Evolutionary conservation across 35 echinoderm and acorn worm species (phyloP).

Genomic region (Heliocidaris tuberculata): DNA sequence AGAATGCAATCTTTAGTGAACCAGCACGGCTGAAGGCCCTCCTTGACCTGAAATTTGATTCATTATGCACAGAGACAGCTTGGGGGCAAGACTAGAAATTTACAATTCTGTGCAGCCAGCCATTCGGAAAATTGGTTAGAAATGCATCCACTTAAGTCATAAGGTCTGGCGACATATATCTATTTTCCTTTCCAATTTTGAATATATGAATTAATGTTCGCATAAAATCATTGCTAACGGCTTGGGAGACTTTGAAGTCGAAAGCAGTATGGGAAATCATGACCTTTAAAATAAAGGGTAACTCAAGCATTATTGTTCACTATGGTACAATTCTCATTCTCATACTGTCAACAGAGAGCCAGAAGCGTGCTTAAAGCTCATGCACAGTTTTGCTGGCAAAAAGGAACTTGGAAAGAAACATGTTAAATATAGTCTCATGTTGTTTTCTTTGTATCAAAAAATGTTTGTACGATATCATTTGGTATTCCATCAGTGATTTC

Average conservation of each 20-base stretch:
- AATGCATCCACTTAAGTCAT: background rate
- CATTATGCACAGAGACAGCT: background rate
- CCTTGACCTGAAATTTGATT: background rate
- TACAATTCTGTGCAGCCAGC: background rate
- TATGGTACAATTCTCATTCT: background rate
- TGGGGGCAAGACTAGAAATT: background rate
- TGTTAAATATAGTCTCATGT: too few relatives aligned
- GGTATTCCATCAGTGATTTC: too few relatives aligned
- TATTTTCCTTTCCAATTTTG: background rate
- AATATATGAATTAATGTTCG: background rate
- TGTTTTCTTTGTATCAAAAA: too few relatives aligned
- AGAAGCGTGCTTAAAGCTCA: too few relatives aligned
- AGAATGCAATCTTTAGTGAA: background rate
- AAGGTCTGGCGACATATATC: background rate
- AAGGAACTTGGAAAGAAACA: too few relatives aligned
- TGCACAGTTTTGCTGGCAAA: too few relatives aligned
- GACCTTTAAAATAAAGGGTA: background rate
- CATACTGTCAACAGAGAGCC: background rate
- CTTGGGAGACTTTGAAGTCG: background rate
- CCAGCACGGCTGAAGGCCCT: background rate
- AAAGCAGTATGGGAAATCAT: background rate
- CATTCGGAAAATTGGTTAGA: slow-evolving; percentile 11
- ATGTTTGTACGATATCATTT: too few relatives aligned
- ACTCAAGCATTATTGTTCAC: background rate
- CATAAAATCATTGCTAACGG: background rate